Percentiles rank a stretch among this genome's conserved stretches.
These are phyloP conservation scores for Agrotis segetum DNA, from an alignment of 2,888 invertebrate species.

Conservation along the genomic window DNA sequence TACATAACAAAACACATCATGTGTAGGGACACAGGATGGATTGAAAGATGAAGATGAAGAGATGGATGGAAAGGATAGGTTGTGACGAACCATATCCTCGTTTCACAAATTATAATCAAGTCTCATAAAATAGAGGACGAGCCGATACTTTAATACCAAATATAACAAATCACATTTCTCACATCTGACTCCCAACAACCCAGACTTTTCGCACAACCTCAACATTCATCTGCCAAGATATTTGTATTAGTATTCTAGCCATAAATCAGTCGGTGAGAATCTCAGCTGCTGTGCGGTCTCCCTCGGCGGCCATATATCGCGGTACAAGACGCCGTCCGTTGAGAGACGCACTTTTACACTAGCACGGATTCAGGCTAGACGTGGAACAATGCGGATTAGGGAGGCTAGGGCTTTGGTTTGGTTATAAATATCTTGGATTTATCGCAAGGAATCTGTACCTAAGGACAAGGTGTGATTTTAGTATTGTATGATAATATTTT, in stretches of 20 bases:
- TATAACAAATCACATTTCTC: not conserved
- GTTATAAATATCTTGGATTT: conserved; percentile 1
- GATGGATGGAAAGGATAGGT: too few species aligned
- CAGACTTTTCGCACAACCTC: conserved; percentile 48
- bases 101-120: too few species aligned
- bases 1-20: too few species aligned
- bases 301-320: conserved; percentile 88
- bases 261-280: conserved; percentile 87
- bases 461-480: not conserved
- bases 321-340: conserved; percentile 78
- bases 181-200: conserved; percentile 18
- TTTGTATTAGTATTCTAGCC: conserved; percentile 80
- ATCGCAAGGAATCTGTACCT: not conserved
- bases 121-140: too few species aligned
- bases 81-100: too few species aligned
- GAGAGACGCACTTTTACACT: conserved; percentile 74
- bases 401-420: conserved; percentile 27
- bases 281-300: conserved; percentile 81
- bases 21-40: too few species aligned
- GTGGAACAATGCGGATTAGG: conserved; percentile 48
- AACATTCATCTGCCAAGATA: conserved; percentile 50
- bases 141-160: not conserved
- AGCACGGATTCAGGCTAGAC: conserved; percentile 53
- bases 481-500: not conserved
- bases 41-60: too few species aligned